Evolutionary conservation across 1,140 invertebrate genomes (phyloP).

Genomic region (Aphelinus atriplicis): DNA sequence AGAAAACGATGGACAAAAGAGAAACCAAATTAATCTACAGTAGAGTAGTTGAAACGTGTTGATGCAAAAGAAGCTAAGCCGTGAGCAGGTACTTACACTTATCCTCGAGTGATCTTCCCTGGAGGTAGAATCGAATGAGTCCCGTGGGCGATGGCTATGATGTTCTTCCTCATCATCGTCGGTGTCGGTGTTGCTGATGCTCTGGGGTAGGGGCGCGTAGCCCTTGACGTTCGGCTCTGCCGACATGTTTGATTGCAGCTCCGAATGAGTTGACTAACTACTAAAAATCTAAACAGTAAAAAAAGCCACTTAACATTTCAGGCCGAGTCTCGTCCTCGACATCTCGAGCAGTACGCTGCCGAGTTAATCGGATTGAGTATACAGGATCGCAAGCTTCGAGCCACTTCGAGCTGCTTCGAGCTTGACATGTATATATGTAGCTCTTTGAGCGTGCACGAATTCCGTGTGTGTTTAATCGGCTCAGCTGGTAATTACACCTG

Average conservation of each 20-base stretch:
- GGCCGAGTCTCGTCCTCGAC: too few relatives aligned
- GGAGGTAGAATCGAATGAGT: constrained; percentile 17
- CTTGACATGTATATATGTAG: constrained; percentile 1
- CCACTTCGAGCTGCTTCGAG: not conserved
- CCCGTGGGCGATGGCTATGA: constrained; percentile 12
- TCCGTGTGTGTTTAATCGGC: too few relatives aligned
- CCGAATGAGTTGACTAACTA: too few relatives aligned
- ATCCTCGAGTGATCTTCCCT: constrained; percentile 37
- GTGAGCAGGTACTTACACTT: constrained; percentile 29
- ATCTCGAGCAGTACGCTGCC: too few relatives aligned
- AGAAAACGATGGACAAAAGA: not conserved
- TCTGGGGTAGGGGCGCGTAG: constrained; percentile 78
- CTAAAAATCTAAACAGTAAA: too few relatives aligned
- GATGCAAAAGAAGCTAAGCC: not conserved
- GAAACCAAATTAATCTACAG: not conserved
- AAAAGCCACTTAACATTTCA: too few relatives aligned
- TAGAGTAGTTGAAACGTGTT: not conserved
- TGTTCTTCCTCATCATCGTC: constrained; percentile 71
- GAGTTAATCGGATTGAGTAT: too few relatives aligned
- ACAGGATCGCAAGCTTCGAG: too few relatives aligned
- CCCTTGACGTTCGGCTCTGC: constrained; percentile 53
- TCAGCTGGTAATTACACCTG: constrained; percentile 23
- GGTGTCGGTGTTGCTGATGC: constrained; percentile 77
- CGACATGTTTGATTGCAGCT: constrained; percentile 32
- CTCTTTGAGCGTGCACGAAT: too few relatives aligned